A percentile compares a stretch with the other conserved stretches of the same genome.
Conservation (phyloP, 2,888 invertebrate species). For the Crepidodera aurea region DNA sequence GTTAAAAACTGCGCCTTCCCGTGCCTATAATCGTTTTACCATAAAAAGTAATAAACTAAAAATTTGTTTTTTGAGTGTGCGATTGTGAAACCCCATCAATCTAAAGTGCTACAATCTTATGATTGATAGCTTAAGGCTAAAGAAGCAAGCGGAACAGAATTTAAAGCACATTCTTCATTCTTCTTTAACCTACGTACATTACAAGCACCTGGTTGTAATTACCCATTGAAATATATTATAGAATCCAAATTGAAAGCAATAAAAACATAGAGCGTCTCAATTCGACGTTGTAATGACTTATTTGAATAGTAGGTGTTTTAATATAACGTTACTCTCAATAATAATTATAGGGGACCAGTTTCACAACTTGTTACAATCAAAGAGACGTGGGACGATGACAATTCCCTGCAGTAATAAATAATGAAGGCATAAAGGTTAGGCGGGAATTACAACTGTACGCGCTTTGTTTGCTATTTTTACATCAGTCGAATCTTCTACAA, state of each 20-base stretch:
- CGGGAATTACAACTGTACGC: constrained; percentile 9
- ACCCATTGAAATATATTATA: constrained; percentile 17
- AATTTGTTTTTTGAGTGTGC: too few relatives aligned
- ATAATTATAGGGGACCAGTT: constrained; percentile 39
- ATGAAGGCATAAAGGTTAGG: constrained; percentile 35
- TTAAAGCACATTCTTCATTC: too few relatives aligned
- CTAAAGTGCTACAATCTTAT: too few relatives aligned
- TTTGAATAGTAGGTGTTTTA: constrained; percentile 41
- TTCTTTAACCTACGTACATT: not conserved
- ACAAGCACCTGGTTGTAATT: constrained; percentile 10
- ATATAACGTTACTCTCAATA: constrained; percentile 35
- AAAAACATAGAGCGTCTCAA: constrained; percentile 18
- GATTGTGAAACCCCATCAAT: too few relatives aligned
- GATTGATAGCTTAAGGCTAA: too few relatives aligned
- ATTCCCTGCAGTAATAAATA: constrained; percentile 33
- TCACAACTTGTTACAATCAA: constrained; percentile 35
- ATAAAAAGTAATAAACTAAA: too few relatives aligned
- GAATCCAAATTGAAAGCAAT: constrained; percentile 11
- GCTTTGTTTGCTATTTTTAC: constrained; percentile 28
- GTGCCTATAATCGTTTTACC: too few relatives aligned
- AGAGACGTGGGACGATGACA: constrained; percentile 40
- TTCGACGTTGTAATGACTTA: constrained; percentile 33
- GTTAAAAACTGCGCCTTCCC: too few relatives aligned
- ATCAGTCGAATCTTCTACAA: too few relatives aligned
- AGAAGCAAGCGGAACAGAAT: too few relatives aligned